phyloP scores from a whole-genome alignment of 2,113 vertebrate genomes.

The Boulengeromyrus knoepffleri region DNA sequence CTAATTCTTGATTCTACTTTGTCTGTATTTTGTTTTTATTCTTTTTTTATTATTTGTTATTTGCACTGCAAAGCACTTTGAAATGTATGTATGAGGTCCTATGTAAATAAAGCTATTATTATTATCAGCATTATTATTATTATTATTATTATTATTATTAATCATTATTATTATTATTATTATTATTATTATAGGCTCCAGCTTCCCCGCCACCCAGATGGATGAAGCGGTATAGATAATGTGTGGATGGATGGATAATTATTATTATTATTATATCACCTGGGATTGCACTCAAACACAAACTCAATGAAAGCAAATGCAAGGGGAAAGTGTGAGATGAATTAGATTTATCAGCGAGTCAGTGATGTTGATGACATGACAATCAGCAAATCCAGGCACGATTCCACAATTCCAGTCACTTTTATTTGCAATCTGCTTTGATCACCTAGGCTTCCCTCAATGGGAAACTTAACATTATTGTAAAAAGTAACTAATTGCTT shows the following conservation, averaged over 20 bases:
- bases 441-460: background rate
- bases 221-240: no score
- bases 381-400: background rate
- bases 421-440: background rate
- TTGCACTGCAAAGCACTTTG: no score
- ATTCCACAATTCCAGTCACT: background rate
- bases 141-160: no score
- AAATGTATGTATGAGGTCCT: no score
- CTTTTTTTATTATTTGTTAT: no score
- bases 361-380: background rate
- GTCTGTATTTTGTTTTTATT: no score
- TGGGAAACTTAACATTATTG: background rate
- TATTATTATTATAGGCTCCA: background rate
- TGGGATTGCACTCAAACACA: background rate
- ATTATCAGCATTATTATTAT: no score
- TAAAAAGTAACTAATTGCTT: background rate
- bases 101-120: no score
- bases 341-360: background rate
- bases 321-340: background rate
- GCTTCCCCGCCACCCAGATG: no score
- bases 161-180: background rate
- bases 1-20: no score
- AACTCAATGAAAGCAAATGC: background rate
- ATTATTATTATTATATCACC: background rate
- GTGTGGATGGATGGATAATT: no score